These are phyloP conservation scores for Pseudopleuronectes americanus DNA, from an alignment of 2,797 vertebrate genomes.

Conservation along the genomic window DNA sequence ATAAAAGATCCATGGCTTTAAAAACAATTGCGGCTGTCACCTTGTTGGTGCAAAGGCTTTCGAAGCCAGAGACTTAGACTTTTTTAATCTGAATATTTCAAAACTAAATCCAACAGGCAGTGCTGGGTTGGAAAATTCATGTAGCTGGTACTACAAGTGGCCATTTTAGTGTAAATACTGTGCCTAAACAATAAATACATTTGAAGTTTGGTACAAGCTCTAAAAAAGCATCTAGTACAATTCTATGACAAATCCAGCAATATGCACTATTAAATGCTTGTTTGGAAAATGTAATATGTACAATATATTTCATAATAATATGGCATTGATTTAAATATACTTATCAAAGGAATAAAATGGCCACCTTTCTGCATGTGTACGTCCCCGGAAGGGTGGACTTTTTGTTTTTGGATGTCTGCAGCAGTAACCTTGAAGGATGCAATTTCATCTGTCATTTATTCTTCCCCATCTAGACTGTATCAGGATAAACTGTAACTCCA, in stretches of 20 bases:
- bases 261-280: slow-evolving; percentile 7
- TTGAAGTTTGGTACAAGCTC: slow-evolving; percentile 25
- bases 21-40: slow-evolving; percentile 65
- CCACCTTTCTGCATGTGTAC: slow-evolving; percentile 98
- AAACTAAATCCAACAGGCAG: slow-evolving; percentile 51
- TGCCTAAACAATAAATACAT: slow-evolving; percentile 22
- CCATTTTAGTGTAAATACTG: slow-evolving; percentile 90
- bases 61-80: slow-evolving; percentile 71
- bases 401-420: slow-evolving; percentile 99
- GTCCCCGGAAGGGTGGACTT: slow-evolving; percentile 99
- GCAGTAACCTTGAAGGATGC: slow-evolving; percentile 99
- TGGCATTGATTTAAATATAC: slow-evolving; percentile 15
- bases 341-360: slow-evolving; percentile 87
- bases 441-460: slow-evolving; percentile 99
- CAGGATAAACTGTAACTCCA: slow-evolving; percentile 99
- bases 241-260: slow-evolving; percentile 16
- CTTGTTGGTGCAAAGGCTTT: slow-evolving; percentile 77
- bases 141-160: slow-evolving; percentile 96
- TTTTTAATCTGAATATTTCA: slow-evolving; percentile 49
- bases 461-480: slow-evolving; percentile 99
- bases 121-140: slow-evolving; percentile 91
- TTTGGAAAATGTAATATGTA: slow-evolving; percentile 12
- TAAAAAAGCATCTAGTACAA: slow-evolving; percentile 13
- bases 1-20: slow-evolving; percentile 57
- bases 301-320: slow-evolving; percentile 22